phyloP scores from a whole-genome alignment of 2,888 invertebrate species.

The Apodemia duryi region DNA sequence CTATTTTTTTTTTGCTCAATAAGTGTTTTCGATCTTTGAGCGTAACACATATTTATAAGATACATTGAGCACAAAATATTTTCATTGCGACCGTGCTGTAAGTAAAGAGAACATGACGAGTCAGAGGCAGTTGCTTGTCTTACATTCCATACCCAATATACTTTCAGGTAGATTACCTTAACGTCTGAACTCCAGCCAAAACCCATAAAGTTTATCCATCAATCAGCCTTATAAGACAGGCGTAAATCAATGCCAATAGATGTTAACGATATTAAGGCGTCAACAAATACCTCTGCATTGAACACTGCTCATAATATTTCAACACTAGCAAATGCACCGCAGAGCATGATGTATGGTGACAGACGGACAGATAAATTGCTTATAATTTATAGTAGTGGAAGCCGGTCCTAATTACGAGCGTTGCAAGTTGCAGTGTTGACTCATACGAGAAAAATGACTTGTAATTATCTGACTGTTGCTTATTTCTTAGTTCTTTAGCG shows the following conservation, averaged over 20 bases:
- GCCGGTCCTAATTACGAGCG: slow-evolving; percentile 65
- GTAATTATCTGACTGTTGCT: slow-evolving; percentile 30
- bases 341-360: slow-evolving; percentile 69
- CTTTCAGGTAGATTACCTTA: slow-evolving; percentile 1
- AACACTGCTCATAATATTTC: slow-evolving; percentile 66
- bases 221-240: slow-evolving; percentile 9
- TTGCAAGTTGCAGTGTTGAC: slow-evolving; percentile 50
- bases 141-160: slow-evolving; percentile 5
- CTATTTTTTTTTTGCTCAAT: no score
- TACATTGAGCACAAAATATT: no score
- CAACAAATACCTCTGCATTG: slow-evolving; percentile 48
- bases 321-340: slow-evolving; percentile 60
- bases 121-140: neutral
- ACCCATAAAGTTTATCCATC: slow-evolving; percentile 15
- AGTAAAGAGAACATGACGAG: no score
- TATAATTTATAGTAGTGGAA: slow-evolving; percentile 71
- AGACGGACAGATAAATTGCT: slow-evolving; percentile 76
- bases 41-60: no score
- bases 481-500: neutral
- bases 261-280: slow-evolving; percentile 36
- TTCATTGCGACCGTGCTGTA: no score
- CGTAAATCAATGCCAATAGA: slow-evolving; percentile 9
- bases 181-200: slow-evolving; percentile 6
- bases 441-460: slow-evolving; percentile 41
- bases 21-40: no score